Conservation (phyloP, 2,113 vertebrate genomes). For the Lophius piscatorius region DNA sequence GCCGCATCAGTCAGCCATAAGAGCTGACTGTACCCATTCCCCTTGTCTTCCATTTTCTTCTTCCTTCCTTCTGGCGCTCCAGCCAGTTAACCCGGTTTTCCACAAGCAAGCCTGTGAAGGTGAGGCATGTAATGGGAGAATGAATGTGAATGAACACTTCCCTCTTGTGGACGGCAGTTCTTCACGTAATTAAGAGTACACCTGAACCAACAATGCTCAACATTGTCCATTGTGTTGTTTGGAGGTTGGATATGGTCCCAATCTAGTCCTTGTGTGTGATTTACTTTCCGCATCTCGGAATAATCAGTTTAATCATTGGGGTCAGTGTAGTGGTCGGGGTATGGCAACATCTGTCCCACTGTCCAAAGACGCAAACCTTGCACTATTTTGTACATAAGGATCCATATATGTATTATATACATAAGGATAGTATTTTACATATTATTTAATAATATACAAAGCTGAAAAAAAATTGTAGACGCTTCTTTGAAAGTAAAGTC, state of each 20-base stretch:
- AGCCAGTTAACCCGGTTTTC: slow-evolving; percentile 11
- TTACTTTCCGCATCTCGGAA: slow-evolving; percentile 28
- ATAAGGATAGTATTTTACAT: no score
- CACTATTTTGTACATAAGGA: neutral
- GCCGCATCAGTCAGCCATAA: slow-evolving; percentile 19
- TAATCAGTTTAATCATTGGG: slow-evolving; percentile 39
- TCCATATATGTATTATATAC: no score
- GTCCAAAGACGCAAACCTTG: slow-evolving; percentile 6
- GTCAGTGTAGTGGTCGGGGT: slow-evolving; percentile 26
- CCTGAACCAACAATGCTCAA: neutral
- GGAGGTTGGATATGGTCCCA: slow-evolving; percentile 3
- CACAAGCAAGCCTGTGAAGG: slow-evolving; percentile 13
- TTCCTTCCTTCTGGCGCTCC: neutral
- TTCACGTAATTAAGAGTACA: slow-evolving; percentile 28
- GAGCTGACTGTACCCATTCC: slow-evolving; percentile 8
- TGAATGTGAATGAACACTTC: slow-evolving; percentile 76
- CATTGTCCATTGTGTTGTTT: neutral
- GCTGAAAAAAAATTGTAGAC: no score
- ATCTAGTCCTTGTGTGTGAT: slow-evolving; percentile 6
- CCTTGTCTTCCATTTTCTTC: slow-evolving; percentile 1
- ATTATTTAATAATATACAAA: slow-evolving; percentile 27
- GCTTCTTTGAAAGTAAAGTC: slow-evolving; percentile 18
- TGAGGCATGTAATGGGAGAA: slow-evolving; percentile 22
- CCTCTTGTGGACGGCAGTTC: slow-evolving; percentile 78
- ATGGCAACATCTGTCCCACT: slow-evolving; percentile 34